Conservation (phyloP, 2,113 vertebrate species). For the Takifugu bimaculatus region DNA sequence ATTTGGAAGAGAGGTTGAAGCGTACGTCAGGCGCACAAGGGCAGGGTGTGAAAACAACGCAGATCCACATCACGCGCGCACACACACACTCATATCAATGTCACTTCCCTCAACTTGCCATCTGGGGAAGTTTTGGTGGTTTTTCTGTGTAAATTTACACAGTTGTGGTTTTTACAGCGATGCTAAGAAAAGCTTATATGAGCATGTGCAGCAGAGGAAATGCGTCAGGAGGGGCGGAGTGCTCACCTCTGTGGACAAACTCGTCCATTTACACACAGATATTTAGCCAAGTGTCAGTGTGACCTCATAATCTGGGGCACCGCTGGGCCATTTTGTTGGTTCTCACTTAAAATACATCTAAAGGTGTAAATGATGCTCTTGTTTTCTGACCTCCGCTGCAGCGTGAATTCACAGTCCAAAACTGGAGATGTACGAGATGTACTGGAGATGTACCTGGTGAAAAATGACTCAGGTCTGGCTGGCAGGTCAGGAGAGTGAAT, state of each 20-base stretch:
- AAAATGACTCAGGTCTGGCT: slow-evolving; percentile 2
- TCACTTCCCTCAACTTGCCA: slow-evolving; percentile 44
- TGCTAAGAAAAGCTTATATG: slow-evolving; percentile 45
- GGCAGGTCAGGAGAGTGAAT: slow-evolving; percentile 11
- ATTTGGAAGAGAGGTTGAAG: slow-evolving; percentile 1
- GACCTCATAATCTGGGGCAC: too few relatives aligned
- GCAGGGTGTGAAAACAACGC: slow-evolving; percentile 15
- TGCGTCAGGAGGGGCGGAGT: slow-evolving; percentile 45
- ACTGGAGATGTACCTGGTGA: not conserved
- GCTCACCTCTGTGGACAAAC: slow-evolving; percentile 15
- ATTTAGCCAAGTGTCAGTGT: not conserved
- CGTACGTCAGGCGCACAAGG: slow-evolving; percentile 24
- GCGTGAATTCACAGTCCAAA: too few relatives aligned
- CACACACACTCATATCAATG: not conserved
- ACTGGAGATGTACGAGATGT: too few relatives aligned
- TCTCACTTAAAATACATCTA: too few relatives aligned
- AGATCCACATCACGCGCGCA: too few relatives aligned
- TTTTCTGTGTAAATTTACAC: slow-evolving; percentile 58
- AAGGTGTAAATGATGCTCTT: too few relatives aligned
- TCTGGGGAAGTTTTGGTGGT: slow-evolving; percentile 46
- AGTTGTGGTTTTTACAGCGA: slow-evolving; percentile 48
- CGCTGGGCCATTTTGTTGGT: too few relatives aligned
- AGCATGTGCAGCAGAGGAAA: slow-evolving; percentile 36
- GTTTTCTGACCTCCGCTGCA: too few relatives aligned
- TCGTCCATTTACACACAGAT: slow-evolving; percentile 45